Evolutionary conservation across 37 sponge, comb jelly and placozoan genomes (phyloP), one percentile per base, ranked within the genome.

Genomic region (Eunapius fragilis): DNA sequence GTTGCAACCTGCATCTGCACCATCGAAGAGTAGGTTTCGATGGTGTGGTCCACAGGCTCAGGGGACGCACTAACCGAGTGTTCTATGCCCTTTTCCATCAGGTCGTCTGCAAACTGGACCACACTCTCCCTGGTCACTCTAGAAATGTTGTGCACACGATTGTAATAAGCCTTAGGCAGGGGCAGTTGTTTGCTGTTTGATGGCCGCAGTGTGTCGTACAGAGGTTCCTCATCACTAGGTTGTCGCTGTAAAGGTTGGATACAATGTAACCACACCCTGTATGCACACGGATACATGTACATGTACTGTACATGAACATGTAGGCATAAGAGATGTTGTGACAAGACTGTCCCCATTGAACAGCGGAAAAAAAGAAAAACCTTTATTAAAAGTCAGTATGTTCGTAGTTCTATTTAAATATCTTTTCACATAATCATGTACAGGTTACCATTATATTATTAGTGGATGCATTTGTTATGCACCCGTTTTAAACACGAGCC

Each of bases 101-200:
- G 25, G 34, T 79, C 37, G 25, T 89, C 80, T 23, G 85, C 85
- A 31, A 85, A 33, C 19, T 84, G 69, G 14, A 89, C 37, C 14
- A 89, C 85, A 37, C 85, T 89, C 45, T 79, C 80, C 2, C 90
- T 33, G 12, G 36, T 78, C 14, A 74, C 68, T 38, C 85, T 85
- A 1, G 37, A n/a, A n/a, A 25, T 38, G 17, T 38, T 48, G 34
- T 32, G 33, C 31, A 79, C 27, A 31, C 31, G 24, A 31, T 22
- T 67, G 24, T 31, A 32, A 36, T 31, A n/a, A n/a, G n/a, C 31
- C 68, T 26, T 67, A 0, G 80, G 48, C 4, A 70, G 0, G 3
- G 2, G 38, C 30, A 75, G 27, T 2, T 85, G 0, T n/a, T n/a
- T n/a, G 25, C 7, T 19, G 22, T 45, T 48, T 28, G 34, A 38